Conservation (phyloP, 2,797 vertebrate species). For the Muscicapa comitata region DNA sequence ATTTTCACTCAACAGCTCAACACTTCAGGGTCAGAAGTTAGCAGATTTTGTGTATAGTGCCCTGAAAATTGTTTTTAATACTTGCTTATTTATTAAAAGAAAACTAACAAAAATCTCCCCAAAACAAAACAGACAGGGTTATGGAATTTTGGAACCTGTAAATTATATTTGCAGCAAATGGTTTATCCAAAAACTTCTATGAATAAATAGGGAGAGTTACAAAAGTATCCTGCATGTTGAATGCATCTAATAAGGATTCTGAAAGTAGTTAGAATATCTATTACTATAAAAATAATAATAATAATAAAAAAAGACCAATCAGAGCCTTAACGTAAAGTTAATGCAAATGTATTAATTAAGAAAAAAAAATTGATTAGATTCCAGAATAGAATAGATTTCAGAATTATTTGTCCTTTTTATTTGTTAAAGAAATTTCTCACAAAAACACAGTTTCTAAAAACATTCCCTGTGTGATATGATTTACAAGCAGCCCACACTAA, state of each 20-base stretch:
- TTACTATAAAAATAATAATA: background rate
- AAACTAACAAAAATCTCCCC: background rate
- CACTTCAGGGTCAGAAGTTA: background rate
- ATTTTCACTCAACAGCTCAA: background rate
- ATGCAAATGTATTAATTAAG: background rate
- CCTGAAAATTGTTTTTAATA: background rate
- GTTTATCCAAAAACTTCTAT: background rate
- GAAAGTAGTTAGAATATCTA: background rate
- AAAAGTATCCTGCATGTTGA: background rate
- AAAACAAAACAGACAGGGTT: background rate
- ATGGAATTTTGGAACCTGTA: background rate
- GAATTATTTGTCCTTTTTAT: background rate
- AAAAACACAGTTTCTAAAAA: background rate
- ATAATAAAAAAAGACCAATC: background rate
- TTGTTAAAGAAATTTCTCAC: background rate
- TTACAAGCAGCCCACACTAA: background rate
- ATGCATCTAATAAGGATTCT: background rate
- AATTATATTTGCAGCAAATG: background rate
- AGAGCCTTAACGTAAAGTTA: background rate
- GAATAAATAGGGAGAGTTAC: background rate
- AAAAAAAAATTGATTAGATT: too few species aligned
- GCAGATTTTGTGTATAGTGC: background rate
- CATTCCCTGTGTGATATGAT: background rate
- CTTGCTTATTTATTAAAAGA: background rate
- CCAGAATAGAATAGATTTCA: too few species aligned